Evolutionary conservation across 2,797 vertebrate genomes (phyloP).

Genomic region (Coluber constrictor): DNA sequence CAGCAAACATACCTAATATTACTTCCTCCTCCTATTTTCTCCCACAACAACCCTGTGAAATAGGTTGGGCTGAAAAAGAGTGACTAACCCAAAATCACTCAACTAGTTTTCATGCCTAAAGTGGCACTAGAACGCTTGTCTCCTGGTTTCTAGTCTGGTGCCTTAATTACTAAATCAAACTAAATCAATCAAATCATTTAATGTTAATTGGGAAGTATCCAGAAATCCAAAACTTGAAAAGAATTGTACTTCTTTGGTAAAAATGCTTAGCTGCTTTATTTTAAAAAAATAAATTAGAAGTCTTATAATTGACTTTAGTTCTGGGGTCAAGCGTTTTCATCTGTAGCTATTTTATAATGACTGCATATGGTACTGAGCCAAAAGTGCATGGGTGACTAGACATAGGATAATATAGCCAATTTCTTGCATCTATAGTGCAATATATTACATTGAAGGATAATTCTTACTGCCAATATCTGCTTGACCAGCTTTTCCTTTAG

Average conservation of each 20-base stretch:
- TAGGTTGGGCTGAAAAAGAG: neutral
- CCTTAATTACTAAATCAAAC: neutral
- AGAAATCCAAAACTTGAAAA: neutral
- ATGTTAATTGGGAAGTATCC: neutral
- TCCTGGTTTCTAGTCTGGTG: neutral
- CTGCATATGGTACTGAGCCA: neutral
- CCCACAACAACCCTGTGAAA: neutral
- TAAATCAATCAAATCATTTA: neutral
- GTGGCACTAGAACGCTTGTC: neutral
- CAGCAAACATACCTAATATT: neutral
- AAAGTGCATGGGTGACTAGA: neutral
- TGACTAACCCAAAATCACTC: neutral
- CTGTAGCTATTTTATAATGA: neutral
- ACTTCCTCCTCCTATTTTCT: neutral
- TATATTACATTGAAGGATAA: neutral
- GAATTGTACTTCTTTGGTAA: neutral
- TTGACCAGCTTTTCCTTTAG: neutral
- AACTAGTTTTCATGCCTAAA: neutral
- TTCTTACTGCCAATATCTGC: neutral
- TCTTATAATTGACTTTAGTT: neutral
- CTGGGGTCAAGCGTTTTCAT: neutral
- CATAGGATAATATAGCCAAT: neutral
- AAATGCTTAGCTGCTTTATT: neutral
- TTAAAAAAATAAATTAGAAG: neutral
- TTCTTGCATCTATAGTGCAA: neutral